phyloP scores from a whole-genome alignment of 1,140 invertebrate species.

The Sinella curviseta region DNA sequence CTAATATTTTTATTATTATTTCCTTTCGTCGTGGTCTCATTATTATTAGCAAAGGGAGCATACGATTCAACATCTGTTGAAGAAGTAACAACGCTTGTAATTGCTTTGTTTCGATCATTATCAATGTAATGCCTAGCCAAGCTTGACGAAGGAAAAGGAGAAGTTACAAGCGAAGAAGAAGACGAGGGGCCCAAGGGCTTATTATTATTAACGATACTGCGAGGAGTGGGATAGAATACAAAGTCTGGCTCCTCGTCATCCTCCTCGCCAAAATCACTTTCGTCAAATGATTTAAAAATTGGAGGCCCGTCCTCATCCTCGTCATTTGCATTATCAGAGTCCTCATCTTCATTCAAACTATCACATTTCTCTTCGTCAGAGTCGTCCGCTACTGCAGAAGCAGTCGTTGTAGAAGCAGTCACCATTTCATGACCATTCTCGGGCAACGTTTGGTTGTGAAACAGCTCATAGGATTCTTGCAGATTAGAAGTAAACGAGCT shows the following conservation, averaged over 20 bases:
- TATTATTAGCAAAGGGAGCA: background rate
- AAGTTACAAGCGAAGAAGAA: background rate
- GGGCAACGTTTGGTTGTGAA: conserved; percentile 23
- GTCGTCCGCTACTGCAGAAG: too few species aligned
- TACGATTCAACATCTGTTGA: background rate
- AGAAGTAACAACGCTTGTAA: conserved; percentile 19
- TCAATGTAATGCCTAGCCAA: background rate
- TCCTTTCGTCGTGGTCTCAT: conserved; percentile 23
- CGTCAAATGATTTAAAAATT: conserved; percentile 37
- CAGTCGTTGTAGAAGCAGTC: background rate
- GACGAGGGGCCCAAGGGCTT: background rate
- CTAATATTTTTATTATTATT: background rate
- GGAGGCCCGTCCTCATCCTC: conserved; percentile 14
- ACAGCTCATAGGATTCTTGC: conserved; percentile 38
- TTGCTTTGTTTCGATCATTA: conserved; percentile 8
- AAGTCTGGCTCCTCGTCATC: conserved; percentile 35
- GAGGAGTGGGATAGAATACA: conserved; percentile 25
- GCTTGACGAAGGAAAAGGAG: background rate
- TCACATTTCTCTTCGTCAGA: conserved; percentile 19
- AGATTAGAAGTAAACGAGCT: conserved; percentile 29
- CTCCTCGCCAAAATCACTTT: conserved; percentile 17
- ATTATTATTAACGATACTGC: too few species aligned
- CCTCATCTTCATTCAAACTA: conserved; percentile 15
- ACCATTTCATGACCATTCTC: background rate
- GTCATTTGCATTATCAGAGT: background rate